phyloP scores from a whole-genome alignment of 1,140 invertebrate genomes.

The Augochlora pura region DNA sequence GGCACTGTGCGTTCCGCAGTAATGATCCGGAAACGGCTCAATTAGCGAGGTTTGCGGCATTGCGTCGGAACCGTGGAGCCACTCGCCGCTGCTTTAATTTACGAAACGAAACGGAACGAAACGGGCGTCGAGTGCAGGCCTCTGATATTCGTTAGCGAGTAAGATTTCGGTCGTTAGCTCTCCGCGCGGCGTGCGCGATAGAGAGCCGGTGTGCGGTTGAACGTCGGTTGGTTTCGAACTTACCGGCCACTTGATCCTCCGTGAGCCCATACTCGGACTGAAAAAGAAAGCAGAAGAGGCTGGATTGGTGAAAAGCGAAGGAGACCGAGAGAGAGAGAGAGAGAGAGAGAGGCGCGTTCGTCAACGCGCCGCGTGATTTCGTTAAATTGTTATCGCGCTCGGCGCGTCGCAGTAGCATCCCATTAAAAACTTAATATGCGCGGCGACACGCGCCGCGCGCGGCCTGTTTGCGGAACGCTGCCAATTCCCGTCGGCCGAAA shows the following conservation, averaged over 20 bases:
- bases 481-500: slow-evolving; percentile 19
- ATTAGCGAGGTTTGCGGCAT: slow-evolving; percentile 21
- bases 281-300: slow-evolving; percentile 73
- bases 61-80: slow-evolving; percentile 13
- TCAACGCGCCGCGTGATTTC: background rate
- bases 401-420: background rate
- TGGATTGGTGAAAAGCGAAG: background rate
- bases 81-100: slow-evolving; percentile 4
- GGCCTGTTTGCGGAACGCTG: slow-evolving; percentile 8
- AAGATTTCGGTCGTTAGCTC: background rate
- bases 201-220: background rate
- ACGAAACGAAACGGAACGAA: background rate
- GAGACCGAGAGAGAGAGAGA: too few species aligned
- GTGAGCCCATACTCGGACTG: slow-evolving; percentile 92
- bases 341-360: slow-evolving; percentile 19
- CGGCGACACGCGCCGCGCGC: too few species aligned
- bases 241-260: slow-evolving; percentile 91
- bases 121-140: background rate
- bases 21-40: too few species aligned
- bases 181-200: background rate
- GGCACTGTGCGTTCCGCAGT: too few species aligned
- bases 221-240: slow-evolving; percentile 51
- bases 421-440: slow-evolving; percentile 8
- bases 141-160: too few species aligned
- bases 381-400: slow-evolving; percentile 18